Evolutionary conservation across 2,797 vertebrate genomes (phyloP), one percentile per base, ranked within the genome.

Genomic region (Onychomys arenicola): DNA sequence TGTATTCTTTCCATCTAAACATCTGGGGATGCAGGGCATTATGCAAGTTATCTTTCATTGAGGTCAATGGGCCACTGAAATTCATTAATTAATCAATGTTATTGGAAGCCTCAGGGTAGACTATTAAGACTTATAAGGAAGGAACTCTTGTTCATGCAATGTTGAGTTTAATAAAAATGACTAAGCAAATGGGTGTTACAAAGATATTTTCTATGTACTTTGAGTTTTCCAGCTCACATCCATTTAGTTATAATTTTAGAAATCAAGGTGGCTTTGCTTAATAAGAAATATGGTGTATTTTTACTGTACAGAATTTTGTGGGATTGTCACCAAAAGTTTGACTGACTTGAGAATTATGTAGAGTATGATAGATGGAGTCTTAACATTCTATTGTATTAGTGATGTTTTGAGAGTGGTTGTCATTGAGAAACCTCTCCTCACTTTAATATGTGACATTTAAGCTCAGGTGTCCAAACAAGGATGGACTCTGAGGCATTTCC

Each of bases 91-190:
- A 69, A 17, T 69, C 97, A 86, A 21, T 71, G 63, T 55, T 55
- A 93, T 34, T 96, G 69, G 63, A 43, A 92, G n/a, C 93, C 71
- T 95, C 65, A 89, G 55, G 90, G 13, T 78, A 71, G 27, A 89
- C 49, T 86, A 4, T 0, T 63, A 82, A 92, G 29, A 13, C 27
- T 87, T 97, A 69, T 57, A 73, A 85, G 92, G 25, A 46, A 80
- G 80, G 21, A 77, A 77, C 61, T 80, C 34, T 86, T 84, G 19
- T 76, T 97, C 40, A 85, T 93, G 0, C 52, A 77, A 94, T 78
- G 34, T 17, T 90, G 65, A 34, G 83, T 89, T 85, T 96, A 52
- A 87, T 91, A 84, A 7, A 7, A 46, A 52, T 63, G 82, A 78
- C 13, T 90, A n/a, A 93, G 94, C 9, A 93, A 89, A 86, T 75